Base-by-base conservation (phyloP, 92 coral and sea anemone genomes). In the Porites cylindrica region DNA sequence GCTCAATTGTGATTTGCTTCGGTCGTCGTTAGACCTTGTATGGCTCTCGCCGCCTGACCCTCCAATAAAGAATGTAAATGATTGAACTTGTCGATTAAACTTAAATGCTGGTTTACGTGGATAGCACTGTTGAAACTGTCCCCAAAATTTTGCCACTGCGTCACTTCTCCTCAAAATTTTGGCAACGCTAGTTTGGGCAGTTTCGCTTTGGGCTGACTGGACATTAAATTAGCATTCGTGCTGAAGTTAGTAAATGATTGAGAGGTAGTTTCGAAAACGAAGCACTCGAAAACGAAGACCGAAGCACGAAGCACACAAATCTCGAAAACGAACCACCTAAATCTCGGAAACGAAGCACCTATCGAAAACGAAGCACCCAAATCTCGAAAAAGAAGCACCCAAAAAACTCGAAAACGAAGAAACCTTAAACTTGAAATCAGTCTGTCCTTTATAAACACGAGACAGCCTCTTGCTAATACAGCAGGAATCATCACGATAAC, bases 141-240 rank as follows among this genome's bases (percentile, higher is more conserved):
- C 94, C 94, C 84, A 23, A 91, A 87, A 7, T 80, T 88, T 47
- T 86, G 87, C 82, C 88, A 91, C 29, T 82, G 63, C 0, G 91
- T 91, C 3, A 76, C 51, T 1, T 85, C 70, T 0, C 81, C 81
- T 61, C 59, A 0, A 20, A 72, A 81, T 70, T 75, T 81, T 29
- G 77, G 88, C 52, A 88, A 52, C 12, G 78, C 78, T 23, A 91
- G 83, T 79, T 82, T 88, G 16, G 94, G 94, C 61, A 91, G 78
- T 76, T 82, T 91, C 64, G 89, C 76, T 74, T 67, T 19, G 2
- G 75, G 29, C 1, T 26, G 29, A 26, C 29, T 26, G 29, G 29
- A 26, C 29, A 26, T 26, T 26, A 26, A 43, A 26, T 70, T 70
- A 26, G 75, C 12, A 16, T 67, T 66, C 60, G 67, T 38, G 62